phyloP scores from a whole-genome alignment of 2,797 vertebrate species.

The Siniperca undulata region DNA sequence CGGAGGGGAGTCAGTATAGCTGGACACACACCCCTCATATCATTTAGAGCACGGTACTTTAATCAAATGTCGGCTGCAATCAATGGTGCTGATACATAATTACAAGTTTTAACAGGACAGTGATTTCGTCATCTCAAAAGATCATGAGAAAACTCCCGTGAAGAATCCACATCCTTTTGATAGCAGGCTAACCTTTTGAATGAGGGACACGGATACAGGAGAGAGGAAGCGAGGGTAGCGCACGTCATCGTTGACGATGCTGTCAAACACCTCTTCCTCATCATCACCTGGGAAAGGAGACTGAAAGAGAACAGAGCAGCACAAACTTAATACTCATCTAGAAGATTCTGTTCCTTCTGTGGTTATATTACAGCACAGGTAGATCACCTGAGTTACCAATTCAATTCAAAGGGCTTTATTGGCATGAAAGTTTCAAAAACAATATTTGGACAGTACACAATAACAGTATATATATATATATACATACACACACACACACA shows the following conservation, averaged over 20 bases:
- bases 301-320: conserved; percentile 72
- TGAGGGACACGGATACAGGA: conserved; percentile 85
- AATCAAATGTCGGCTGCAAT: background rate
- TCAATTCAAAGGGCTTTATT: too few species aligned
- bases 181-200: conserved; percentile 87
- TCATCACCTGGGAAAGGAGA: conserved; percentile 96
- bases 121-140: background rate
- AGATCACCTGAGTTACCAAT: too few species aligned
- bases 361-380: background rate
- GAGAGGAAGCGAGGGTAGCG: conserved; percentile 91
- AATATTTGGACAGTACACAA: too few species aligned
- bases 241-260: conserved; percentile 94
- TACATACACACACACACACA: too few species aligned
- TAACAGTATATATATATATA: too few species aligned
- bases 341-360: background rate
- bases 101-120: background rate
- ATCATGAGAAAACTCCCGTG: background rate
- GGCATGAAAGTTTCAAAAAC: too few species aligned
- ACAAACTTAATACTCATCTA: background rate
- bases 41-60: background rate
- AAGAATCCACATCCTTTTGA: background rate
- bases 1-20: background rate
- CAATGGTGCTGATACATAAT: background rate
- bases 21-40: background rate
- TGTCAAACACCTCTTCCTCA: conserved; percentile 97